Percentiles rank a stretch among this genome's conserved stretches.
These are phyloP conservation scores for Smithornis capensis DNA, from an alignment of 2,113 vertebrate genomes.

Conservation along the genomic window DNA sequence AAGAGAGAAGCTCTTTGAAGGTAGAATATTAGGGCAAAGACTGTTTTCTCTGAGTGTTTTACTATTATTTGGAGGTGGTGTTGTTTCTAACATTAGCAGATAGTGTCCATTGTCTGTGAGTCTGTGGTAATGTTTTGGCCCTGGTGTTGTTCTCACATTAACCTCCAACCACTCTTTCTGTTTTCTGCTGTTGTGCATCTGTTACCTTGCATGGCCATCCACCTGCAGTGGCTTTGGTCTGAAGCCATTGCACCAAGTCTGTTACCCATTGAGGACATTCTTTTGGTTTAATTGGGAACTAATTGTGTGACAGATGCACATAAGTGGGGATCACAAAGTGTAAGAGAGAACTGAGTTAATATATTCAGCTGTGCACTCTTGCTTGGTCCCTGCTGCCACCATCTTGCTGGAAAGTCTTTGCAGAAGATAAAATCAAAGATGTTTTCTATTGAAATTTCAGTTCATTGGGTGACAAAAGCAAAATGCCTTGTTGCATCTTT, in stretches of 20 bases:
- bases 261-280: not conserved
- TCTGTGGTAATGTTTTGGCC: not conserved
- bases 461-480: not conserved
- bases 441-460: not conserved
- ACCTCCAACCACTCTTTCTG: not conserved
- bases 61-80: not conserved
- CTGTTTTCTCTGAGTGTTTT: not conserved
- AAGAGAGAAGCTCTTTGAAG: not conserved
- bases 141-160: not conserved
- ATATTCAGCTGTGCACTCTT: not conserved
- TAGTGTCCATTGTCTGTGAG: not conserved
- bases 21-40: not conserved
- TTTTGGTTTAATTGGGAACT: not conserved
- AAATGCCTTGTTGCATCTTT: not conserved
- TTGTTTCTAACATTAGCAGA: not conserved
- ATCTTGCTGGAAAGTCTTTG: not conserved
- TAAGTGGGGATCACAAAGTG: not conserved
- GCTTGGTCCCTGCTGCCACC: not conserved
- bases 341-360: not conserved
- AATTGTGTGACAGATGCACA: not conserved
- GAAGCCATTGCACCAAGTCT: rapidly evolving
- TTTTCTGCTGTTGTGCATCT: not conserved
- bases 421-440: not conserved
- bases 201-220: not conserved
- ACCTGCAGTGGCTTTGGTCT: not conserved